Evolutionary conservation across 2,797 vertebrate genomes (phyloP).

Genomic region (Pteropus rufus): DNA sequence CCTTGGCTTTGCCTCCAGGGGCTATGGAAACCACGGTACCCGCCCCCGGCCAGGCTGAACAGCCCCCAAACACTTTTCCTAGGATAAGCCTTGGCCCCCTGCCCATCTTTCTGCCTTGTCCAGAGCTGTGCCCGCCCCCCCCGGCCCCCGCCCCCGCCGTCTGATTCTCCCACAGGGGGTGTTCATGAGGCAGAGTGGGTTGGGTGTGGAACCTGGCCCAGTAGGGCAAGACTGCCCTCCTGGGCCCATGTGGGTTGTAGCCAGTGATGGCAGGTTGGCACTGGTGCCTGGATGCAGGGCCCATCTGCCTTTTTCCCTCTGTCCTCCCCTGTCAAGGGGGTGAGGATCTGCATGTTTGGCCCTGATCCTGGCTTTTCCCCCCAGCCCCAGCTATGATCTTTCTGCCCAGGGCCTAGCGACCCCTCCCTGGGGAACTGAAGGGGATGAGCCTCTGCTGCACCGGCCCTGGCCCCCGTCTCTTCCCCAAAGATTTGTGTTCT

Average conservation of each 20-base stretch:
- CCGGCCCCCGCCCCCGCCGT: not conserved
- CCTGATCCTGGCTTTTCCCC: not conserved
- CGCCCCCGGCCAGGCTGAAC: not conserved
- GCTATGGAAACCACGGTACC: not conserved
- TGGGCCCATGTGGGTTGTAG: not conserved
- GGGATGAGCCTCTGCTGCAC: not conserved
- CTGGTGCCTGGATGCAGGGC: not conserved
- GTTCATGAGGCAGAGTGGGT: not conserved
- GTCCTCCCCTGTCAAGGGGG: not conserved
- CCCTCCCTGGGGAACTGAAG: not conserved
- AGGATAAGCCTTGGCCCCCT: constrained; percentile 36
- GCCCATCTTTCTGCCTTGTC: constrained; percentile 24
- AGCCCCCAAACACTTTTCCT: not conserved
- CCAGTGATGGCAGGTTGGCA: not conserved
- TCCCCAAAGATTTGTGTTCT: not conserved
- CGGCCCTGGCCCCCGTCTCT: not conserved
- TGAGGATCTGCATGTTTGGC: not conserved
- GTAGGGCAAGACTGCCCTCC: not conserved
- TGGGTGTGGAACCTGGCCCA: not conserved
- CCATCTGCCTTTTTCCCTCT: not conserved
- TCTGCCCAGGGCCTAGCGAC: not conserved
- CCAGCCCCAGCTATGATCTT: not conserved
- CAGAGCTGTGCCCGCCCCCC: not conserved
- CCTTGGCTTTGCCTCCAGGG: constrained; percentile 41
- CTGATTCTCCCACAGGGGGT: not conserved